These are phyloP conservation scores for Naja naja DNA, from an alignment of 2,113 vertebrate species.

Conservation along the genomic window DNA sequence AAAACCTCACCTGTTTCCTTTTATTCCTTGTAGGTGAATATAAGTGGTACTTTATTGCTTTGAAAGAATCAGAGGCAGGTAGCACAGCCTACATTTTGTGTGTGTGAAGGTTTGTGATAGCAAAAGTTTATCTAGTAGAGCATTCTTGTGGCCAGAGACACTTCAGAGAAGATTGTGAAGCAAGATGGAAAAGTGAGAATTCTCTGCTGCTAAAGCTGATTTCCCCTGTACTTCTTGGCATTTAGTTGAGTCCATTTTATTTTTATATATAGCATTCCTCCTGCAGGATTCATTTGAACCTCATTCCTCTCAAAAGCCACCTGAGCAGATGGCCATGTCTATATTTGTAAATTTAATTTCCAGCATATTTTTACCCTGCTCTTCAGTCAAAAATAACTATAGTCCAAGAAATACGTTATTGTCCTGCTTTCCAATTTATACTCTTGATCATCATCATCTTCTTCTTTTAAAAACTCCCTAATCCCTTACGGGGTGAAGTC, in stretches of 20 bases:
- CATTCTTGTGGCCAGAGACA: neutral
- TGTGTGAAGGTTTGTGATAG: neutral
- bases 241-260: neutral
- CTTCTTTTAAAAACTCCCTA: too few relatives aligned
- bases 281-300: neutral
- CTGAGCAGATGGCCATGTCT: neutral
- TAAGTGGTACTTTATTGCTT: neutral
- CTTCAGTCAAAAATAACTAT: neutral
- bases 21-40: neutral
- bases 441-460: neutral
- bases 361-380: neutral
- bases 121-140: neutral
- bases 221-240: neutral
- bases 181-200: neutral
- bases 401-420: neutral
- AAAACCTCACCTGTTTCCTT: neutral
- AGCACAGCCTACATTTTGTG: neutral
- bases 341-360: neutral
- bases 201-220: neutral
- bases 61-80: neutral
- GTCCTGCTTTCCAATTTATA: neutral
- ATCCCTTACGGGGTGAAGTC: too few relatives aligned
- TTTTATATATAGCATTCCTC: neutral
- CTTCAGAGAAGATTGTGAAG: neutral
- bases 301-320: neutral